Base-by-base conservation (phyloP, 2,797 vertebrate species). In the Enteromius trimaculatus region DNA sequence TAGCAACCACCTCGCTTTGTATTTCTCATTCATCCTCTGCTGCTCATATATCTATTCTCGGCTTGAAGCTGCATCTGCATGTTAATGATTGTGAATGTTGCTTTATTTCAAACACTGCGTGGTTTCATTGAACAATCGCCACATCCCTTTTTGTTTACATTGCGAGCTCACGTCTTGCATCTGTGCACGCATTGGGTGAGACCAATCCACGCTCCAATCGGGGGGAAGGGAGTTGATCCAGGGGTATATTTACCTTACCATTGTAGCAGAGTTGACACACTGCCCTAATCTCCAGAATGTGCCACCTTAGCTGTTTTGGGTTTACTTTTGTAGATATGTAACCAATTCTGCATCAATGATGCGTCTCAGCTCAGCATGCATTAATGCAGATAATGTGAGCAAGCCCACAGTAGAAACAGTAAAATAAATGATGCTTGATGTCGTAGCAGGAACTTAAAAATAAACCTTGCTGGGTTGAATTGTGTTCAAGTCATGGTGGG, bases 381-480 rank as follows among this genome's bases (percentile, higher is more conserved):
- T 60, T 17, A 76, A 62, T 70, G 53, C 37, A 37, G 14, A 58
- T 62, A 34, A 23, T 11, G 5, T 62, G 5, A 71, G 31, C 53
- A 34, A 42, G 72, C 34, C 51, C n/a, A 62, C 3, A 19, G 7
- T 64, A 69, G 26, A 62, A 8, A 78, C n/a, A 10, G 14, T 68
- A 1, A 11, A 68, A 44, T 44, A 77, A 68, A 68, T 19, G 1
- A 44, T 68, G 6, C 4, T 74, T 26, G 5, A 65, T 39, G 58
- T 26, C 1, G 26, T 49, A 75, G 16, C 2, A 42, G 16, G 29
- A 81, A 72, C 58, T 82, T 86, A 89, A 92, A 80, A 93, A 93
- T 93, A 93, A 92, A 89, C 86, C 87, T 84, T 6, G 82, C 90
- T 71, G 89, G 88, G 90, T 91, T 91, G 90, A 92, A 83, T 70